Evolutionary conservation across 2,113 vertebrate genomes (phyloP).

Genomic region (Chloebia gouldiae): DNA sequence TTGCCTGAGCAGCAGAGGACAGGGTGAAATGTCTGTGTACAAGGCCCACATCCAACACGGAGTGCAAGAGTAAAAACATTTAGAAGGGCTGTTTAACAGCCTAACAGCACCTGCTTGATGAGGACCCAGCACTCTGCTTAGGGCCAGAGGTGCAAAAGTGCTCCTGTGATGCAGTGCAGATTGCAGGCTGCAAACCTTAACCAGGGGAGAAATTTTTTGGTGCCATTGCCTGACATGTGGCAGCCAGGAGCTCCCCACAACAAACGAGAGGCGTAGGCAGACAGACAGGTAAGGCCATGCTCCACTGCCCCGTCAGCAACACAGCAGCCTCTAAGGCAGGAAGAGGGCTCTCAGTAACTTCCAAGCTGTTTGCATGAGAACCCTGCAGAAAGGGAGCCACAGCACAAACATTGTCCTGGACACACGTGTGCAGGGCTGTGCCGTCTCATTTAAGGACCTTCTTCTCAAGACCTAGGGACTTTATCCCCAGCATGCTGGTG

Average conservation of each 20-base stretch:
- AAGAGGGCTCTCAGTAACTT: not conserved
- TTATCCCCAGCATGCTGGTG: not conserved
- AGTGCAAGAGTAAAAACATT: not conserved
- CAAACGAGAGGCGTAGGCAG: not conserved
- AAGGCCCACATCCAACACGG: not conserved
- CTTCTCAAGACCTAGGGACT: not conserved
- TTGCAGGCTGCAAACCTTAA: not conserved
- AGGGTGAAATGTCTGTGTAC: fast-evolving
- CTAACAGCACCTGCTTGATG: not conserved
- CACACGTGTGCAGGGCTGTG: not conserved
- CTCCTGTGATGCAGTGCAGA: not conserved
- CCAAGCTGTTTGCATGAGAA: not conserved
- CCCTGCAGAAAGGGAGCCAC: not conserved
- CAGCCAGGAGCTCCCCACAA: not conserved
- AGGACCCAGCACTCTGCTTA: not conserved
- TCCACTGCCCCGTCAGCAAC: not conserved
- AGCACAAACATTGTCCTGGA: not conserved
- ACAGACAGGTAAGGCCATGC: not conserved
- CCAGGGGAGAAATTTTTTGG: not conserved
- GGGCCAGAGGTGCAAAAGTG: not conserved
- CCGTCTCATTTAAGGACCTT: not conserved
- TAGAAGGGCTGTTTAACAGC: not conserved
- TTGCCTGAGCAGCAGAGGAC: not conserved
- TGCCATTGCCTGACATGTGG: not conserved
- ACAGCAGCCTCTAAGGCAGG: not conserved